Percentiles rank a stretch among this genome's conserved stretches.
Evolutionary conservation across 2,113 vertebrate genomes (phyloP).

Genomic region (Barbus barbus): DNA sequence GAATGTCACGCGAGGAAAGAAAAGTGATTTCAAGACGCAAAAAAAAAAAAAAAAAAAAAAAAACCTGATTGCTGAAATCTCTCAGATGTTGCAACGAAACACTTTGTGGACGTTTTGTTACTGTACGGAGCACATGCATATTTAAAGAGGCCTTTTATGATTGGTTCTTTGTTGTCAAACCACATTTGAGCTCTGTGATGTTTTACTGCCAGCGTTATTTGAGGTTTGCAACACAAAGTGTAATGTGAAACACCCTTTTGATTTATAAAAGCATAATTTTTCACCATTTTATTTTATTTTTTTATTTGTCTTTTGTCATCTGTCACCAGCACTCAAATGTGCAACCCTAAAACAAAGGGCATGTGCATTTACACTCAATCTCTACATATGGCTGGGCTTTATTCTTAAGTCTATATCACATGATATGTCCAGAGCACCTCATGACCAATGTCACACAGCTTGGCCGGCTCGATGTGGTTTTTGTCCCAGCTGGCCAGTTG

Average conservation of each 20-base stretch:
- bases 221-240: not conserved
- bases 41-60: no score
- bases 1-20: not conserved
- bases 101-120: not conserved
- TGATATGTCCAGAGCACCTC: not conserved
- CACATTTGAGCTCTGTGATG: not conserved
- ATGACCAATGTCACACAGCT: not conserved
- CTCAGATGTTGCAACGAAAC: not conserved
- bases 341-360: not conserved
- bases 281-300: no score
- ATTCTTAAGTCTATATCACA: not conserved
- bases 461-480: conserved; percentile 38
- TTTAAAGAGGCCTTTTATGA: conserved; percentile 6
- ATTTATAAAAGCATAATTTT: not conserved
- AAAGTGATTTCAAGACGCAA: no score
- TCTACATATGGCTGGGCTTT: not conserved
- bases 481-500: conserved; percentile 32
- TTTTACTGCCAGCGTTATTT: not conserved
- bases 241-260: not conserved
- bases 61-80: no score
- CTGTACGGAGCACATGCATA: not conserved
- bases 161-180: not conserved
- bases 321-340: not conserved
- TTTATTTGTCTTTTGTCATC: no score
- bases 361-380: not conserved